Conservation (phyloP, 1,140 invertebrate genomes). For the Dendroctonus valens region DNA sequence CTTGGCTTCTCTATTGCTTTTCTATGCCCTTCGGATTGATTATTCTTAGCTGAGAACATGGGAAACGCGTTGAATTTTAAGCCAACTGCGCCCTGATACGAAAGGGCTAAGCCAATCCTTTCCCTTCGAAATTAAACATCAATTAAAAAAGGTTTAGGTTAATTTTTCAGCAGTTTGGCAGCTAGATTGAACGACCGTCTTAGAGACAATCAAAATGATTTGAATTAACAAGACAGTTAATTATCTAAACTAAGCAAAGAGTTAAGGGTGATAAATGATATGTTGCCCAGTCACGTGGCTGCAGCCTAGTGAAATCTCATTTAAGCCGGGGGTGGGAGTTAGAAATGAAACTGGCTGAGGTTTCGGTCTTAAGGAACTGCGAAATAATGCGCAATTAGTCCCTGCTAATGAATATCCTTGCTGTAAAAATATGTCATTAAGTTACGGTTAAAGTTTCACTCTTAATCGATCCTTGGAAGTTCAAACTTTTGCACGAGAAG, state of each 20-base stretch:
- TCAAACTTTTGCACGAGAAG: constrained; percentile 1
- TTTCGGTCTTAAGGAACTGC: no score
- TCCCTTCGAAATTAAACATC: constrained; percentile 21
- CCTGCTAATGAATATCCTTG: no score
- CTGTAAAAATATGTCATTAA: no score
- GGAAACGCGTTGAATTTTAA: no score
- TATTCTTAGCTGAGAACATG: neutral
- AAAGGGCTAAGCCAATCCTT: constrained; percentile 12
- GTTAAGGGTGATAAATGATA: constrained; percentile 29
- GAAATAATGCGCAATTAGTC: no score
- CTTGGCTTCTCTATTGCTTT: neutral
- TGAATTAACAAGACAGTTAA: constrained; percentile 30
- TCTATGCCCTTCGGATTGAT: neutral
- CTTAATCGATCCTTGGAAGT: no score
- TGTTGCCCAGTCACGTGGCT: constrained; percentile 21
- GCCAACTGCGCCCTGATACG: neutral
- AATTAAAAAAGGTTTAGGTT: constrained; percentile 29
- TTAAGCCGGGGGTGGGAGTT: neutral
- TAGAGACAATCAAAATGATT: constrained; percentile 29
- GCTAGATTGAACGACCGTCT: constrained; percentile 15
- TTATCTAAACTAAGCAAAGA: constrained; percentile 24
- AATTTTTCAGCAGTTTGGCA: constrained; percentile 27
- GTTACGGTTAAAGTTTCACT: no score
- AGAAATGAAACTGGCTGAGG: no score
- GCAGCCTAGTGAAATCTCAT: neutral